A percentile compares a stretch with the other conserved stretches of the same genome.
phyloP scores from a whole-genome alignment of 2,888 invertebrate species.

The Eueremaeus valkanovi region DNA sequence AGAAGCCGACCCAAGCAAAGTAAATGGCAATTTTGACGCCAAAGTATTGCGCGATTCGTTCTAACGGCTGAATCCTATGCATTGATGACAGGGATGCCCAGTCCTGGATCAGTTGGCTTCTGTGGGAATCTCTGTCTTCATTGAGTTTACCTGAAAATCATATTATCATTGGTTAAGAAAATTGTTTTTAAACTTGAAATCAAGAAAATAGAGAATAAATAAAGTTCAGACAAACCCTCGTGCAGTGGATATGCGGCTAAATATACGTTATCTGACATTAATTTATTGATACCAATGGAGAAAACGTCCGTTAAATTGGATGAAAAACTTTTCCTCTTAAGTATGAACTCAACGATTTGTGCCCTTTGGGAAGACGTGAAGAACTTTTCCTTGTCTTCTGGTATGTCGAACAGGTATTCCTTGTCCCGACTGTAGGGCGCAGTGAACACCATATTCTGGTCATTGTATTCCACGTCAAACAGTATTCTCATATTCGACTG shows the following conservation, averaged over 20 bases:
- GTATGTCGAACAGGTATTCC: conserved; percentile 84
- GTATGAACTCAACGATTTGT: conserved; percentile 84
- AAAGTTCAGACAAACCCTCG: conserved; percentile 56
- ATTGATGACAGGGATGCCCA: conserved; percentile 46
- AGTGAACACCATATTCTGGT: conserved; percentile 66
- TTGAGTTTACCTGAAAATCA: conserved; percentile 22
- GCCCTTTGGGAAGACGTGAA: conserved; percentile 80
- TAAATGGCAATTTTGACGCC: conserved; percentile 84
- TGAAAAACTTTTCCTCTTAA: conserved; percentile 79
- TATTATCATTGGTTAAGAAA: too few species aligned
- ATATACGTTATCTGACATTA: conserved; percentile 69
- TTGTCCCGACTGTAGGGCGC: conserved; percentile 85
- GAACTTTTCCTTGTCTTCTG: conserved; percentile 67
- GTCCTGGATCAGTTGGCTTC: conserved; percentile 42
- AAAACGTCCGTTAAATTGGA: conserved; percentile 56
- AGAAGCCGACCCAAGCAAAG: conserved; percentile 92
- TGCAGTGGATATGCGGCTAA: conserved; percentile 80
- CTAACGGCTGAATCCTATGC: conserved; percentile 69
- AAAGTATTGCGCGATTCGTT: conserved; percentile 76
- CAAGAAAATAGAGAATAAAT: conserved; percentile 14
- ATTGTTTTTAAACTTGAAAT: too few species aligned
- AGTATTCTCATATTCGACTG: conserved; percentile 24
- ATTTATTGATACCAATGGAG: conserved; percentile 73
- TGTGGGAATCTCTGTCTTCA: conserved; percentile 37
- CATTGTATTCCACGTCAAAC: conserved; percentile 48